Percentiles rank a stretch among this genome's conserved stretches.
These are phyloP conservation scores for Carlito syrichta DNA, from an alignment of 2,113 vertebrate genomes.

Conservation along the genomic window DNA sequence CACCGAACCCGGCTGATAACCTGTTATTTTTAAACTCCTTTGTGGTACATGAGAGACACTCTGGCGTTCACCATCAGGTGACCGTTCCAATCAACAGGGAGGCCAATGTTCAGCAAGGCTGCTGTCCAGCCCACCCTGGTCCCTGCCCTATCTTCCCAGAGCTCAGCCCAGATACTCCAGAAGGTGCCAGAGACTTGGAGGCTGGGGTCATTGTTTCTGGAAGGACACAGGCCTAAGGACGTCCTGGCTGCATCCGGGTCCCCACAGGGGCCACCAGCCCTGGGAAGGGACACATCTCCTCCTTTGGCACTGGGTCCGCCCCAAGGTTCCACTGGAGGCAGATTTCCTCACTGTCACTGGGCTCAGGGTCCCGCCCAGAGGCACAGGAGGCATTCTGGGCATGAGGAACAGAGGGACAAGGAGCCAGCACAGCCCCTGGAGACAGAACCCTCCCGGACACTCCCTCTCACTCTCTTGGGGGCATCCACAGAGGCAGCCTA, in stretches of 20 bases:
- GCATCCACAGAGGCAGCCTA: too few species aligned
- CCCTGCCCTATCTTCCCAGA: not conserved
- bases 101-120: not conserved
- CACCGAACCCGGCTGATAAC: too few species aligned
- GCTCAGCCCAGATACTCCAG: not conserved
- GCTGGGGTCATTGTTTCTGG: not conserved
- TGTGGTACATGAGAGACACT: not conserved
- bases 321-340: not conserved
- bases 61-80: not conserved
- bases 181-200: not conserved
- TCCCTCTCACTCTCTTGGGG: too few species aligned
- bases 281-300: not conserved
- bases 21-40: conserved; percentile 20
- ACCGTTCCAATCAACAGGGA: not conserved
- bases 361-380: not conserved
- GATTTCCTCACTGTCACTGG: not conserved
- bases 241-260: not conserved
- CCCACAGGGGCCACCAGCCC: rapidly evolving
- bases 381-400: not conserved
- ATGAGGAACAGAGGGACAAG: not conserved
- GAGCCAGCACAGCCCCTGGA: too few species aligned
- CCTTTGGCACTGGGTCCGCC: not conserved
- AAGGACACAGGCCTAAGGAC: not conserved
- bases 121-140: not conserved
- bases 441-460: too few species aligned